Conservation (phyloP, 2,888 invertebrate genomes). For the Odontomyia ornata region DNA sequence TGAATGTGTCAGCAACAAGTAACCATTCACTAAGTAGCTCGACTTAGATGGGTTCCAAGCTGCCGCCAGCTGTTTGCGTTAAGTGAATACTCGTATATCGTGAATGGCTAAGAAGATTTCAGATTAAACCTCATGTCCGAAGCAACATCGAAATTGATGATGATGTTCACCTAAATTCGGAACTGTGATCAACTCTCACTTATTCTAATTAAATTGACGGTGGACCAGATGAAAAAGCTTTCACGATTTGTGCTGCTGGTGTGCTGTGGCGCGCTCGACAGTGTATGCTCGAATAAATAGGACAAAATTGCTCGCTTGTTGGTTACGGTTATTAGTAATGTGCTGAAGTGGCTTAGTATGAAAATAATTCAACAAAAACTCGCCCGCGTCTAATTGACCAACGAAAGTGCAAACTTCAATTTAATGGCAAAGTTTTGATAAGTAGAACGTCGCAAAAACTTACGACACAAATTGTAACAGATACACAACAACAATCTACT, state of each 20-base stretch:
- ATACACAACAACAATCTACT: too few species aligned
- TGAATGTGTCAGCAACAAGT: not conserved
- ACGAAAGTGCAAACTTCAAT: too few species aligned
- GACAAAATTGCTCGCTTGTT: not conserved
- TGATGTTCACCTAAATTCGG: slow-evolving; percentile 14
- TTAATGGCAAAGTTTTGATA: too few species aligned
- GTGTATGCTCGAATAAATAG: not conserved
- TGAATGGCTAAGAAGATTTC: not conserved
- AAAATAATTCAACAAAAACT: too few species aligned
- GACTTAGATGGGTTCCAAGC: too few species aligned
- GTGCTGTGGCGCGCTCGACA: not conserved
- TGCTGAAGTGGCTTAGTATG: too few species aligned
- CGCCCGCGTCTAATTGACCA: too few species aligned
- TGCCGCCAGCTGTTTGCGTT: not conserved
- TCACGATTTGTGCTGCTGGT: not conserved
- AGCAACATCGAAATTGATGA: not conserved
- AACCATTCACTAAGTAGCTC: too few species aligned
- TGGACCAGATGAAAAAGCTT: slow-evolving; percentile 23
- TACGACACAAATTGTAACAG: too few species aligned
- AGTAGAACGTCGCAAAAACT: too few species aligned
- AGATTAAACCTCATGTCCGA: not conserved
- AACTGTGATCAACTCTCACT: slow-evolving; percentile 20
- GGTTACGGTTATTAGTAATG: too few species aligned
- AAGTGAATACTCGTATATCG: not conserved
- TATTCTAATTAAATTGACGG: slow-evolving; percentile 24